Percentiles rank a stretch among this genome's conserved stretches.
phyloP scores from a whole-genome alignment of 2,888 invertebrate species.

The Lamproptera curius region DNA sequence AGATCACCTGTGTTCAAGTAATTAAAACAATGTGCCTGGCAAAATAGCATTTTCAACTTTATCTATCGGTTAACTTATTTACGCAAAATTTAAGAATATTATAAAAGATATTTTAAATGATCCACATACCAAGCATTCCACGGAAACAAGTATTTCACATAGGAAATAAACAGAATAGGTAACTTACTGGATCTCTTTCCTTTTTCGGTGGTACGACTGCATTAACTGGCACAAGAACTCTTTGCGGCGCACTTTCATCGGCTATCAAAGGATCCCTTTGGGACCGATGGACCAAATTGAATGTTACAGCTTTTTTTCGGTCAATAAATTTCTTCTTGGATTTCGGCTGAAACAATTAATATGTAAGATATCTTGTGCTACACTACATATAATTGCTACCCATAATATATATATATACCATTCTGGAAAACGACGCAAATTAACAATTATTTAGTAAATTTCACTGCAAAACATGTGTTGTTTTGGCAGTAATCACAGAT shows the following conservation, averaged over 20 bases:
- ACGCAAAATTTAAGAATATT: too few species aligned
- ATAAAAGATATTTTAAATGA: too few species aligned
- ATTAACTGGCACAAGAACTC: constrained; percentile 85
- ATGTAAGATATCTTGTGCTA: too few species aligned
- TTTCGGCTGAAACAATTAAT: constrained; percentile 70
- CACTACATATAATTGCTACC: not conserved
- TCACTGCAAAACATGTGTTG: constrained; percentile 53
- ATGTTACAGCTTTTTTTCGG: constrained; percentile 93
- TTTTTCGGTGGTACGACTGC: constrained; percentile 59
- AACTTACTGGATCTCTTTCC: constrained; percentile 62
- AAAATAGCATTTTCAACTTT: too few species aligned
- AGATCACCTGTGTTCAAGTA: too few species aligned
- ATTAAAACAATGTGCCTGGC: too few species aligned
- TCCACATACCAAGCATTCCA: too few species aligned
- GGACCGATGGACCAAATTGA: constrained; percentile 94
- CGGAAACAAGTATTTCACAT: not conserved
- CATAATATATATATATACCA: constrained; percentile 35
- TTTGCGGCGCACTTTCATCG: constrained; percentile 93
- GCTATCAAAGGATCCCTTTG: constrained; percentile 95
- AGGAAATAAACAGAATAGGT: not conserved
- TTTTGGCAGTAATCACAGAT: constrained; percentile 38
- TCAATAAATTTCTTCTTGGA: constrained; percentile 92
- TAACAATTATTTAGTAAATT: constrained; percentile 15
- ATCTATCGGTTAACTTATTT: too few species aligned
- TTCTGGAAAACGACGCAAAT: constrained; percentile 31